A percentile compares a stretch with the other conserved stretches of the same genome.
These are phyloP conservation scores for Dryas iulia DNA, from an alignment of 1,140 invertebrate species.

Conservation along the genomic window DNA sequence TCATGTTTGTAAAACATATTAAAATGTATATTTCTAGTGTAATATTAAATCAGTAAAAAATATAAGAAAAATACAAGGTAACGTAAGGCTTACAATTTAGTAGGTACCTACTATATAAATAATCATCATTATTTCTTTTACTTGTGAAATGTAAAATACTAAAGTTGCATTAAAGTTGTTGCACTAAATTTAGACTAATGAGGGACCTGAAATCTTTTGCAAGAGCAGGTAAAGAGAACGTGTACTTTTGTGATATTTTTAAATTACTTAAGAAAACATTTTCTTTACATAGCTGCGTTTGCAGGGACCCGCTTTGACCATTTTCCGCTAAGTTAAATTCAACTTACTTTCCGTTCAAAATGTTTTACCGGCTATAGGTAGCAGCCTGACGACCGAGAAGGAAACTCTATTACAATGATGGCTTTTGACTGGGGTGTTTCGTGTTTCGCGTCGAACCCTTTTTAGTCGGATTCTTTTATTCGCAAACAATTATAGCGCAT, in stretches of 20 bases:
- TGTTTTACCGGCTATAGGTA: conserved; percentile 53
- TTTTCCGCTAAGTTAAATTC: conserved; percentile 75
- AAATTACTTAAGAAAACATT: conserved; percentile 21
- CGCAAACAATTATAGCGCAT: conserved; percentile 61
- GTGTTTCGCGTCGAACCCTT: conserved; percentile 43
- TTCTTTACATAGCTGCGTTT: conserved; percentile 11
- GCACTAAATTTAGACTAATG: conserved; percentile 66
- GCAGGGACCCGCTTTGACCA: conserved; percentile 30
- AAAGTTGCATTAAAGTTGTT: conserved; percentile 64
- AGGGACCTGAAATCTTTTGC: conserved; percentile 56
- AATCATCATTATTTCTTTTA: neutral
- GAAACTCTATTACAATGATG: conserved; percentile 69
- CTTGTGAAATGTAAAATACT: conserved; percentile 8
- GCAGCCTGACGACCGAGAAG: conserved; percentile 28
- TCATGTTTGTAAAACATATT: no score
- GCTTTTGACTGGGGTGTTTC: conserved; percentile 54
- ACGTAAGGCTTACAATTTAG: no score
- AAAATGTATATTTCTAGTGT: no score
- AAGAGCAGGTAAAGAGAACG: conserved; percentile 45
- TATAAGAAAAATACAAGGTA: no score
- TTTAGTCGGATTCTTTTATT: conserved; percentile 60
- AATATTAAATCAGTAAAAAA: no score
- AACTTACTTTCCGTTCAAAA: conserved; percentile 73
- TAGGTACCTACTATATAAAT: no score
- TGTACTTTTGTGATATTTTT: conserved; percentile 14